Base-by-base conservation (phyloP, 2,888 invertebrate species). In the Lochmaea crataegi region DNA sequence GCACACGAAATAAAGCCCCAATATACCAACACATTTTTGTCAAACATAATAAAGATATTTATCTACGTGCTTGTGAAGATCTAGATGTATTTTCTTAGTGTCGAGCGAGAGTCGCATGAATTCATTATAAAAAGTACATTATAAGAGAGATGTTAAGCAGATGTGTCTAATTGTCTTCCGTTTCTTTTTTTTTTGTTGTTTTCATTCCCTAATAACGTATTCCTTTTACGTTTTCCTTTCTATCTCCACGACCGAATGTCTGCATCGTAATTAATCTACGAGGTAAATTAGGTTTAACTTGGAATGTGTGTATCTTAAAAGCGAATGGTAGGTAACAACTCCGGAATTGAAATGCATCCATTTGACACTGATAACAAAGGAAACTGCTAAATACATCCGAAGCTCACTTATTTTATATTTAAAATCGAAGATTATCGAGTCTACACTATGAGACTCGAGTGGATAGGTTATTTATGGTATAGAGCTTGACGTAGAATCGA, bases 11-110 rank as follows among this genome's bases (percentile, higher is more conserved):
- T 78, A 84, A 84, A 76, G 85, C 85, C 79, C 82, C 82, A 71
- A 83, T 80, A 74, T 84, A 84, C 84, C 84, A 82, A 80, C 85
- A 85, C 85, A 79, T 80, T 74, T 78, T n/a, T n/a, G n/a, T n/a
- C n/a, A 38, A 68, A 68, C 61, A 68, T n/a, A n/a, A n/a, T n/a
- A n/a, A n/a, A 53, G 64, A 73, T 41, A 41, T 41, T 7, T 11
- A 41, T 41, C 41, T 41, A 41, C 7, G 41, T 12, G 42, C 4
- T 0, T 12, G 12, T 11, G 4, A 53, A 16, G 9, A 7, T 53
- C n/a, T 32, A n/a, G 2, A 61, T n/a, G 38, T 61, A 61, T 61
- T 61, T 61, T 10, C 61, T 41, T 63, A 41, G 9, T 16, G 61
- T 63, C n/a, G 18, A 16, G 18, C 9, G 65, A 61, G n/a, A 63